These are phyloP conservation scores for Gouania willdenowi DNA, from an alignment of 2,797 vertebrate species.

Conservation along the genomic window DNA sequence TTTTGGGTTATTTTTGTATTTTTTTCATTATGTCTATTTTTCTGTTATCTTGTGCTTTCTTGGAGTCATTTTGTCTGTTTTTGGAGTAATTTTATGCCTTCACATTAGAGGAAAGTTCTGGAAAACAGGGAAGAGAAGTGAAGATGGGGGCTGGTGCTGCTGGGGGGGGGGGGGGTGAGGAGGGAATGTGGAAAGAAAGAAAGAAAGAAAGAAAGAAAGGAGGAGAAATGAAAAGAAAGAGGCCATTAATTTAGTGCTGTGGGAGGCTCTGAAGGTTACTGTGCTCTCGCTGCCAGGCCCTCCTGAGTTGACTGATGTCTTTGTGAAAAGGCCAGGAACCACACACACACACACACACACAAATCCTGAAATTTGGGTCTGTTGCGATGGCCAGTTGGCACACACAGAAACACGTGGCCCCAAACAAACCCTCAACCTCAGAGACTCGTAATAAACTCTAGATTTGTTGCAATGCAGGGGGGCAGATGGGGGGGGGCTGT, in stretches of 20 bases:
- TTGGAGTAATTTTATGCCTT: too few relatives aligned
- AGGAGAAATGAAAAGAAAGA: constrained; percentile 67
- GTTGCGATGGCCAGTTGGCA: too few relatives aligned
- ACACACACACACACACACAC: constrained; percentile 38
- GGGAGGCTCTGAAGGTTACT: constrained; percentile 74
- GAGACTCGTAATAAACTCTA: constrained; percentile 41
- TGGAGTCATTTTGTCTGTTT: too few relatives aligned
- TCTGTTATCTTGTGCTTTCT: too few relatives aligned
- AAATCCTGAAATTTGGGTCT: too few relatives aligned
- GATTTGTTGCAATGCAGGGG: constrained; percentile 50
- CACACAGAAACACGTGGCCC: constrained; percentile 24
- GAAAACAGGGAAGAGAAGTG: constrained; percentile 16
- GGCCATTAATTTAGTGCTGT: constrained; percentile 76
- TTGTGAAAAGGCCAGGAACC: constrained; percentile 73
- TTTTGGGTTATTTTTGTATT: too few relatives aligned
- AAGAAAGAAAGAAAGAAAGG: constrained; percentile 20
- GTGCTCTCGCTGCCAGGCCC: constrained; percentile 69
- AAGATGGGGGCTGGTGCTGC: constrained; percentile 25
- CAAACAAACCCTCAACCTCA: neutral
- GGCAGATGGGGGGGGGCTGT: too few relatives aligned
- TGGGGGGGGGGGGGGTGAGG: constrained; percentile 43
- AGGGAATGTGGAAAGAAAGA: constrained; percentile 50
- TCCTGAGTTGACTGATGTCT: constrained; percentile 76
- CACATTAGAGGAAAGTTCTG: constrained; percentile 11
- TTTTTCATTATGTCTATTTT: too few relatives aligned